Conservation (phyloP, 2,113 vertebrate genomes). For the Salminus brasiliensis region DNA sequence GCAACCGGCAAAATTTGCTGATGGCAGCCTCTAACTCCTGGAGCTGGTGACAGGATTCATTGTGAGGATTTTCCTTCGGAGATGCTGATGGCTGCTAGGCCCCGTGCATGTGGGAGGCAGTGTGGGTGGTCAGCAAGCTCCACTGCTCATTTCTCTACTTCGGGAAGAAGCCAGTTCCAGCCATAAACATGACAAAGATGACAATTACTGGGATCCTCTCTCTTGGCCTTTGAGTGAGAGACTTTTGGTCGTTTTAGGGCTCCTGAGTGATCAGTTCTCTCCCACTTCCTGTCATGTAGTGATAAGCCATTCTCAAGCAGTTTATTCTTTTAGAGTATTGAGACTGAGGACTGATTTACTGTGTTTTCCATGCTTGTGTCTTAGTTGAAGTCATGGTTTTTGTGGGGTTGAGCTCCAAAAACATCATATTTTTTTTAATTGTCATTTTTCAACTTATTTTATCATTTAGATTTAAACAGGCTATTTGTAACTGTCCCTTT, state of each 20-base stretch:
- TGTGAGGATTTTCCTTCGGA: slow-evolving; percentile 30
- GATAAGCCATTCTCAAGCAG: not conserved
- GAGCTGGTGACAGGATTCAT: slow-evolving; percentile 53
- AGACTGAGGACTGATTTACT: no score
- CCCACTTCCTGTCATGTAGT: not conserved
- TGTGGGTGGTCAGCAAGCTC: slow-evolving; percentile 46
- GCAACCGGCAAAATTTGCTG: slow-evolving; percentile 48
- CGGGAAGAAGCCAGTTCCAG: slow-evolving; percentile 24
- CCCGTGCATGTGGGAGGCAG: slow-evolving; percentile 35
- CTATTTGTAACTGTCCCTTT: no score
- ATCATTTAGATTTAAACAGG: no score
- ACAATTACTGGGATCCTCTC: slow-evolving; percentile 28
- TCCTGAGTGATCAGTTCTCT: not conserved
- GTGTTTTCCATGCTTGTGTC: no score
- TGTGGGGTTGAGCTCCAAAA: no score
- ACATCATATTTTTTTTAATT: no score
- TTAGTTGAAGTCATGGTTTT: no score
- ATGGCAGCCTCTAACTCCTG: slow-evolving; percentile 40
- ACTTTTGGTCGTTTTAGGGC: not conserved
- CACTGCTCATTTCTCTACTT: slow-evolving; percentile 43
- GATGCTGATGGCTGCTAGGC: slow-evolving; percentile 21
- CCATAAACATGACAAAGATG: slow-evolving; percentile 37
- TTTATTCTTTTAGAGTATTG: not conserved
- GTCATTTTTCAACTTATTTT: no score
- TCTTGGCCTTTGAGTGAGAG: not conserved